Evolutionary conservation across 2,888 invertebrate species (phyloP).

Genomic region (Oscheius sp.): DNA sequence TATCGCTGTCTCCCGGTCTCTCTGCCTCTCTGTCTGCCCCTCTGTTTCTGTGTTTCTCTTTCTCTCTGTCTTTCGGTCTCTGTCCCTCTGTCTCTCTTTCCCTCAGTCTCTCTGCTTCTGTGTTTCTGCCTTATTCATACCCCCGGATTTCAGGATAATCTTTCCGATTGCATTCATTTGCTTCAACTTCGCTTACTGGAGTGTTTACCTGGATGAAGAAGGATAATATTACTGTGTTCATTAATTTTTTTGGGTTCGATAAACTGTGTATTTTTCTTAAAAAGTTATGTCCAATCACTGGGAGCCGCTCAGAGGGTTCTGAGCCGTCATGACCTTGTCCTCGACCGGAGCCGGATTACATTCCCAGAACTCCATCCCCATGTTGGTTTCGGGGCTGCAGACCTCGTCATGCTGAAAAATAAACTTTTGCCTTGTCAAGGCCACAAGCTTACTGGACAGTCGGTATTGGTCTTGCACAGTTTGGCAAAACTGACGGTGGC

Average conservation of each 20-base stretch:
- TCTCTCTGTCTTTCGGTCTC: no score
- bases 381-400: conserved; percentile 4
- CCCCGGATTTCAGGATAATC: conserved; percentile 61
- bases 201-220: conserved; percentile 66
- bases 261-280: no score
- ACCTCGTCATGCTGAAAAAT: not conserved
- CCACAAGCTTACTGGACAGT: conserved; percentile 3
- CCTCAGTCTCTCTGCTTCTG: no score
- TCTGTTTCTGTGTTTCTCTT: no score
- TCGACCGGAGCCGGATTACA: not conserved
- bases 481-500: not conserved
- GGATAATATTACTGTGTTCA: not conserved
- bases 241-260: no score
- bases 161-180: conserved; percentile 70
- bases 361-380: conserved; percentile 12
- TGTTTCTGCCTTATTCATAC: no score
- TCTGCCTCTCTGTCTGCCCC: no score
- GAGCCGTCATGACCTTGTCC: conserved; percentile 10
- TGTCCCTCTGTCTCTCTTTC: no score
- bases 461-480: conserved; percentile 2
- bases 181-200: conserved; percentile 73
- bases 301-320: conserved; percentile 4
- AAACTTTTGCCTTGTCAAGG: not conserved
- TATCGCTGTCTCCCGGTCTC: no score
- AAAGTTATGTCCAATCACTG: not conserved